Conservation (phyloP, 92 coral and sea anemone genomes). For the Heteractis magnifica region DNA sequence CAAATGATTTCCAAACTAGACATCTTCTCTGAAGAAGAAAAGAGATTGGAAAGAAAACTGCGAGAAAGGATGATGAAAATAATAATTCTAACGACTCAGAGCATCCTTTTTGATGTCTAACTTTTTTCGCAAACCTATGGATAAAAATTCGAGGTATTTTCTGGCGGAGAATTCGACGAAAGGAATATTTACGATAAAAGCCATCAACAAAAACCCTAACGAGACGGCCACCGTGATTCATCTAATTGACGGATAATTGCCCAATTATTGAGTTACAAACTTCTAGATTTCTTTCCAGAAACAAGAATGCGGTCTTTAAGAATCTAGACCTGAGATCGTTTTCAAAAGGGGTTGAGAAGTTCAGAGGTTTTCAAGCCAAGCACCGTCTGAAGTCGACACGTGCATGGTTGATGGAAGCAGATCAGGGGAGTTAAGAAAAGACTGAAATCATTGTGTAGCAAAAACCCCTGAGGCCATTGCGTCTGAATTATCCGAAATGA, state of each 20-base stretch:
- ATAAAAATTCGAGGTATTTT: not conserved
- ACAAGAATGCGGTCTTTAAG: constrained; percentile 3
- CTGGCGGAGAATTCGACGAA: not conserved
- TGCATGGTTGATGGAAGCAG: not conserved
- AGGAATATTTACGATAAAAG: not conserved
- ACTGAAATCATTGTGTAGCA: not conserved
- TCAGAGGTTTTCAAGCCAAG: not conserved
- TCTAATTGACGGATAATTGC: constrained; percentile 29
- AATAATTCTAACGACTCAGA: no score
- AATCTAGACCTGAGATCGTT: not conserved
- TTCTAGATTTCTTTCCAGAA: constrained; percentile 17
- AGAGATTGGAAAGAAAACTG: not conserved
- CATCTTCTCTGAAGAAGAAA: not conserved
- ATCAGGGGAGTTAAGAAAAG: not conserved
- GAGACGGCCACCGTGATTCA: constrained; percentile 8
- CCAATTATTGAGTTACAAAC: constrained; percentile 16
- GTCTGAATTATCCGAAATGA: not conserved
- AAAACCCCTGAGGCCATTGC: not conserved
- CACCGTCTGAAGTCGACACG: not conserved
- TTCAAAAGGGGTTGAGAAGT: constrained; percentile 11
- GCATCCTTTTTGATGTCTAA: not conserved
- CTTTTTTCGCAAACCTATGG: not conserved
- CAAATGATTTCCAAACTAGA: not conserved
- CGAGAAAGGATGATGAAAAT: not conserved
- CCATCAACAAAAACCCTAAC: not conserved